Evolutionary conservation across 2,888 invertebrate genomes (phyloP).

Genomic region (Sinotaia quadrata): DNA sequence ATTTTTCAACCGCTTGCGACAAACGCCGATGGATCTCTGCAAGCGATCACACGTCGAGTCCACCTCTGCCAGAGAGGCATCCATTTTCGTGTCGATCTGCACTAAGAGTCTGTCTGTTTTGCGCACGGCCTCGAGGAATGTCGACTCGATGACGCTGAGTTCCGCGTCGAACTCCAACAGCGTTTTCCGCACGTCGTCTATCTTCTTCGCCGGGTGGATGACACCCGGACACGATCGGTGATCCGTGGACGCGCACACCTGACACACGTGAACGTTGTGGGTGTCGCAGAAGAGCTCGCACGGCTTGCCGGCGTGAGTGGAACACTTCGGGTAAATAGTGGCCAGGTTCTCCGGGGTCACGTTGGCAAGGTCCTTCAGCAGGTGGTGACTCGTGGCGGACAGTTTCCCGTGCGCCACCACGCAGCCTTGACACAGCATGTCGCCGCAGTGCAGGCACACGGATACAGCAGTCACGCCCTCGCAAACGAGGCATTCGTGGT

Average conservation of each 20-base stretch:
- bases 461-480: background rate
- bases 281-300: slow-evolving; percentile 12
- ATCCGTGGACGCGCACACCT: slow-evolving; percentile 2
- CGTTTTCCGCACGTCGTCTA: background rate
- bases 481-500: background rate
- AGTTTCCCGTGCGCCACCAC: background rate
- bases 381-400: slow-evolving; percentile 8
- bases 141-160: background rate
- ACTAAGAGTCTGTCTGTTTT: background rate
- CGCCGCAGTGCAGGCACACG: slow-evolving; percentile 13
- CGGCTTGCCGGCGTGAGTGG: background rate
- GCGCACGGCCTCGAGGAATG: background rate
- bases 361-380: slow-evolving; percentile 1
- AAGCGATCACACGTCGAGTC: slow-evolving; percentile 1
- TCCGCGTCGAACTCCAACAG: background rate
- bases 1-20: background rate
- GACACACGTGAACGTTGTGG: background rate
- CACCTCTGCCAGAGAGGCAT: background rate
- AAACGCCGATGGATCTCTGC: background rate
- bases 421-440: slow-evolving; percentile 2
- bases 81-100: background rate
- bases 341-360: background rate
- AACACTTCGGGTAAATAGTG: background rate
- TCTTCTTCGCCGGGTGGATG: too few species aligned
- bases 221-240: slow-evolving; percentile 14